Evolutionary conservation across 1,140 invertebrate species (phyloP), one percentile per base, ranked within the genome.

Genomic region (Drosophila arawakana): DNA sequence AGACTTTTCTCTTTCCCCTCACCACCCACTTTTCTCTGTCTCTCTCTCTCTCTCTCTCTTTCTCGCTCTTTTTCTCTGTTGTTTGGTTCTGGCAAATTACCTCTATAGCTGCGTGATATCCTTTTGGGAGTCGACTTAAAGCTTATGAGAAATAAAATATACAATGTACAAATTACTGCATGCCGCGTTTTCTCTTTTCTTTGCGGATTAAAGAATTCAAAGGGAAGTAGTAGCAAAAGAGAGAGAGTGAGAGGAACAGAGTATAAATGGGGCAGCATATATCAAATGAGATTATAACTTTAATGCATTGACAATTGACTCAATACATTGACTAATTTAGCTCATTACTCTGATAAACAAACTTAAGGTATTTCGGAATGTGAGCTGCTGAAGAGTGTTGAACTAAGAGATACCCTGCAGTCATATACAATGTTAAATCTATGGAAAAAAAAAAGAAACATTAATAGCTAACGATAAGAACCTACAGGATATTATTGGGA

Each of bases 71-170:
- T 57, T 47, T 9, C 18, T 55, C 52, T 60, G 47, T 43, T 39
- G 65, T 61, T 68, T 46, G 65, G 57, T n/a, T 35, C 55, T 61
- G 71, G 65, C 71, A 73, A 73, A 73, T 73, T 69, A 73, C 71
- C 57, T 69, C 49, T 39, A 68, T 43, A 60, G 39, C 35, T 25
- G 47, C 18, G 41, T 49, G n/a, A 69, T 62, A 70, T 59, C 65
- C 66, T 43, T 73, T 55, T 30, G 50, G 21, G 43, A 62, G 50
- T 50, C 58, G 66, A 49, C 66, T 74, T 74, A 37, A 70, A 55
- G 58, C 58, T 74, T 70, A 58, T 74, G 72, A 70, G 70, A 73
- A 54, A 49, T 54, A 73, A 59, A 73, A 67, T 67, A 10, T 60
- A 73, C 44, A 70, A 74, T 70, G 66, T 66, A 61, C 8, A 60